phyloP scores from a whole-genome alignment of 2,797 vertebrate genomes.

The Gymnopithys bicolor region DNA sequence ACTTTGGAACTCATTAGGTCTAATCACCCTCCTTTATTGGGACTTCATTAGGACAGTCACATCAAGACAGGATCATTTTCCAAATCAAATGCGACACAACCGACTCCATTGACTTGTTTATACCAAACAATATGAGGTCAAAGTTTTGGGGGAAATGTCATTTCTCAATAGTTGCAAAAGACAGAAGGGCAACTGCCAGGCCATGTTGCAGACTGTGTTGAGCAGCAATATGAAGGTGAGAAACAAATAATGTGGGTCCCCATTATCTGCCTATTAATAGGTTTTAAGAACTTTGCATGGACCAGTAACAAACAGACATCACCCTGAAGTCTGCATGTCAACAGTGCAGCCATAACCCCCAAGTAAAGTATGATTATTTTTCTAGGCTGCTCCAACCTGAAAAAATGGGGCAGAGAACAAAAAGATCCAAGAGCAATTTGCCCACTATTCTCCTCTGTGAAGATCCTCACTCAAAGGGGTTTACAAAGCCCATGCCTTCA shows the following conservation, averaged over 20 bases:
- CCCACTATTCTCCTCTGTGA: not conserved
- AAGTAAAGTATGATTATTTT: not conserved
- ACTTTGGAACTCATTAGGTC: not conserved
- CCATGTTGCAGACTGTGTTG: not conserved
- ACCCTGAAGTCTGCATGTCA: not conserved
- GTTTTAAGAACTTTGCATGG: not conserved
- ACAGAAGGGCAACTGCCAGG: not conserved
- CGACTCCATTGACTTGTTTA: not conserved
- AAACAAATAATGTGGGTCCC: not conserved
- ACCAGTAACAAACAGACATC: not conserved
- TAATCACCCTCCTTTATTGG: not conserved
- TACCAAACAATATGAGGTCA: not conserved
- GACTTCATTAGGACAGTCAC: not conserved
- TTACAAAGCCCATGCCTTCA: not conserved
- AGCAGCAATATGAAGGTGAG: not conserved
- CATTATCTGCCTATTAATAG: not conserved
- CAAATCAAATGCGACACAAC: not conserved
- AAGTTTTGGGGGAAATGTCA: not conserved
- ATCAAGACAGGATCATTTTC: not conserved
- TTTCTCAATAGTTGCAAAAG: not conserved
- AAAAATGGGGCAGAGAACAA: not conserved
- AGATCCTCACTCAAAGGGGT: accelerated
- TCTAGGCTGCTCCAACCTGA: not conserved
- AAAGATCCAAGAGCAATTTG: not conserved
- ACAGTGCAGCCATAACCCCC: not conserved